A percentile compares a stretch with the other conserved stretches of the same genome.
Conservation (phyloP, 2,888 invertebrate species). For the Anagyrus pseudococci region DNA sequence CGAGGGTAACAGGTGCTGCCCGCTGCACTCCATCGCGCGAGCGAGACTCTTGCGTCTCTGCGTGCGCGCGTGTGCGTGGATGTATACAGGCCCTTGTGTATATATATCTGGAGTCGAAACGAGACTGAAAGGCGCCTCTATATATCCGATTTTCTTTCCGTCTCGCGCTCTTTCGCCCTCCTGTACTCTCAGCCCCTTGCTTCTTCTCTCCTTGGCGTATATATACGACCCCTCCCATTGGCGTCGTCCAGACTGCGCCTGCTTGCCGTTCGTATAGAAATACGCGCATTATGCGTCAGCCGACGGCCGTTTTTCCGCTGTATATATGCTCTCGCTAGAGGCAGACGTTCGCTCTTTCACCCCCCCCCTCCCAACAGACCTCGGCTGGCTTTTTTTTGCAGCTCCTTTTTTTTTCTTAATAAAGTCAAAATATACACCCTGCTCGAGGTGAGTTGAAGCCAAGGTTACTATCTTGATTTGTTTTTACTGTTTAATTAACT, state of each 20-base stretch:
- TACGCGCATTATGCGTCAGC: constrained; percentile 47
- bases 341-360: background rate
- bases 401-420: constrained; percentile 20
- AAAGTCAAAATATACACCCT: constrained; percentile 33
- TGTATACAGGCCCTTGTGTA: no score
- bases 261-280: constrained; percentile 46
- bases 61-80: no score
- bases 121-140: constrained; percentile 39
- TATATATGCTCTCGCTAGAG: background rate
- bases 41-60: background rate
- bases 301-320: constrained; percentile 34
- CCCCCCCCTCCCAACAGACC: background rate
- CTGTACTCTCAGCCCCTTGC: constrained; percentile 14
- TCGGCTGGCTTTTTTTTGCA: constrained; percentile 11
- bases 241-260: no score
- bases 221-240: no score
- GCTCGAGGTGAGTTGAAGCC: no score
- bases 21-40: background rate
- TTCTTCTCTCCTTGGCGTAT: no score
- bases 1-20: constrained; percentile 56
- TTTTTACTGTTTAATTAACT: no score
- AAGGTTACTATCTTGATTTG: no score
- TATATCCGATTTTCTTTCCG: constrained; percentile 33
- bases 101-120: constrained; percentile 44
- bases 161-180: constrained; percentile 8